Evolutionary conservation across 2,797 vertebrate species (phyloP), one percentile per base, ranked within the genome.

Genomic region (Diplodus sargus): DNA sequence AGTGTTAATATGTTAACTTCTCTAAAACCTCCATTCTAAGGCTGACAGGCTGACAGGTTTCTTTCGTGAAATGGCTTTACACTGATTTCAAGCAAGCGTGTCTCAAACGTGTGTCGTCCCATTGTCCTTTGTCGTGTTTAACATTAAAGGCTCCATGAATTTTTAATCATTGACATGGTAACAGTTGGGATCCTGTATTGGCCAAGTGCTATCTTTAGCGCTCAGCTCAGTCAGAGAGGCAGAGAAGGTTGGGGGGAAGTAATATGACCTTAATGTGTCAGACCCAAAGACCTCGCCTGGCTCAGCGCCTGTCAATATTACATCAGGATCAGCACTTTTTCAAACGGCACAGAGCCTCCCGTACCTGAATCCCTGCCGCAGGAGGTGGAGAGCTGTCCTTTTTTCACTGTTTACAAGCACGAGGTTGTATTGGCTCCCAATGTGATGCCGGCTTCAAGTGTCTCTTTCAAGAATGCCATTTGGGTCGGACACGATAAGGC

Each of bases 181-280:
- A 73, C 74, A 88, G 60, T 79, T 42, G 72, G 87, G 54, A 73
- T 30, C 66, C 69, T 57, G 54, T 76, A 74, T 85, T 70, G 74
- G 88, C 82, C 49, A 17, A 47, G 76, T 25, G 80, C 92, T 95
- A 93, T 94, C 69, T 92, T 93, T 94, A 92, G 93, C 72, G 2
- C 65, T 47, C 2, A 0, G 67, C 79, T 74, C 68, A 42, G 89
- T 70, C 78, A 66, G 66, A 82, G 57, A 62, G 68, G 84, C 81
- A 69, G 71, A 78, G 6, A 73, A 63, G 83, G 88, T 82, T 86
- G 71, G 74, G 69, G 84, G 49, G 78, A 83, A 76, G 90, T 87
- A 89, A 90, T 86, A 90, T 94, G 92, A 95, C 95, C 94, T 95
- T 95, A 94, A 93, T 90, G 92, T 93, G 92, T 94, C 94, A 88